Conservation (phyloP, 2,888 invertebrate species). For the Erynnis tages region DNA sequence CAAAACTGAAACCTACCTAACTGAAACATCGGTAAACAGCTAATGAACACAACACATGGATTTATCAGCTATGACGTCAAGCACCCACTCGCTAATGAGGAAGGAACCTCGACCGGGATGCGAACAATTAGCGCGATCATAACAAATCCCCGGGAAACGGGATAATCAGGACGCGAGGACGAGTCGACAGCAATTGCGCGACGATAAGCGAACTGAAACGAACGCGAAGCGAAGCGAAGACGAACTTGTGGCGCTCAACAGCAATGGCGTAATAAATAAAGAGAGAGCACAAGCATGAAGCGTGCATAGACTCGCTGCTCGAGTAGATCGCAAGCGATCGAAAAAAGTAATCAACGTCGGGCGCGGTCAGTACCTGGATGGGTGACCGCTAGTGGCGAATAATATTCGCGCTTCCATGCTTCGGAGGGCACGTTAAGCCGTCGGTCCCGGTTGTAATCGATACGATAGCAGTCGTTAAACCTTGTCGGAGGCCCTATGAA, state of each 20-base stretch:
- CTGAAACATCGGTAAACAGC: conserved; percentile 2
- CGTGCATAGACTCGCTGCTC: too few species aligned
- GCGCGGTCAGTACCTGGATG: too few species aligned
- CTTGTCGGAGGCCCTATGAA: too few species aligned
- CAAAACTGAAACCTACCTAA: too few species aligned
- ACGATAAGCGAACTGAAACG: conserved; percentile 8
- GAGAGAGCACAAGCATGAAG: too few species aligned
- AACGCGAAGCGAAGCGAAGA: not conserved
- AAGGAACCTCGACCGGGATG: conserved; percentile 78
- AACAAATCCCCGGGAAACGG: conserved; percentile 59
- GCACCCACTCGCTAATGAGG: conserved; percentile 62
- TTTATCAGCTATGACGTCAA: conserved; percentile 42
- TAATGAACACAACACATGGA: conserved; percentile 24
- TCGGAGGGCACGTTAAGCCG: too few species aligned
- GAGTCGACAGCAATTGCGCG: conserved; percentile 37
- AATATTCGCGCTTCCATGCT: too few species aligned
- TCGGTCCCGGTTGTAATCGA: too few species aligned
- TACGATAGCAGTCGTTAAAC: too few species aligned
- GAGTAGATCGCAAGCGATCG: too few species aligned
- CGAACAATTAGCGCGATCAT: conserved; percentile 74
- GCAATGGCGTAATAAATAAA: not conserved
- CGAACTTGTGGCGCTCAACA: not conserved
- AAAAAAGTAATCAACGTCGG: too few species aligned
- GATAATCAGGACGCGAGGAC: conserved; percentile 40
- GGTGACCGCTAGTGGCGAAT: too few species aligned